Percentiles rank a stretch among this genome's conserved stretches.
phyloP scores from a whole-genome alignment of 2,113 vertebrate genomes.

The Entosphenus tridentatus region DNA sequence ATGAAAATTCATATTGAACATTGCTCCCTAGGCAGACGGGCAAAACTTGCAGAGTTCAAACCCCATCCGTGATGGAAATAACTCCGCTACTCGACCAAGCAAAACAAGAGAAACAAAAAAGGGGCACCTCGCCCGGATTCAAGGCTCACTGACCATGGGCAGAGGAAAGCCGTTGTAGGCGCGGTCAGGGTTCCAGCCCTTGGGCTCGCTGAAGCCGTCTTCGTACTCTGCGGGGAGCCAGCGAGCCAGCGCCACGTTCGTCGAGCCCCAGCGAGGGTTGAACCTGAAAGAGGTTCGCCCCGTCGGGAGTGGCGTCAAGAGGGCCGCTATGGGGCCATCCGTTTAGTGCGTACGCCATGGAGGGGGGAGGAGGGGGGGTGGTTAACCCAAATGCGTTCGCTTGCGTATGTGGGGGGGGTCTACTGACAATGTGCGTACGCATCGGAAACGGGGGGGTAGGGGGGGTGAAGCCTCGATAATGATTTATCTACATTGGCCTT shows the following conservation, averaged over 20 bases:
- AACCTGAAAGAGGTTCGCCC: slow-evolving; percentile 23
- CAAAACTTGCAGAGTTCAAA: not conserved
- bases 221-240: slow-evolving; percentile 81
- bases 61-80: not conserved
- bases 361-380: not conserved
- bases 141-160: slow-evolving; percentile 32
- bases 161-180: slow-evolving; percentile 41
- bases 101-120: not conserved
- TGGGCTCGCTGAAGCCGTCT: slow-evolving; percentile 50
- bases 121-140: not conserved
- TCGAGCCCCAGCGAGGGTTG: slow-evolving; percentile 59
- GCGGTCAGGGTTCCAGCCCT: slow-evolving; percentile 48
- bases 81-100: not conserved
- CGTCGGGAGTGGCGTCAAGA: not conserved
- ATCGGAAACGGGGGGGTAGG: not conserved
- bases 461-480: not conserved
- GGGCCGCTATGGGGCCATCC: too few species aligned
- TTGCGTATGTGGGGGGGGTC: not conserved
- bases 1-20: too few species aligned
- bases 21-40: not conserved
- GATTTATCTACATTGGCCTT: too few species aligned
- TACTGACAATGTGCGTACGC: not conserved
- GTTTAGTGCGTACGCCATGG: too few species aligned
- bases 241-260: slow-evolving; percentile 42
- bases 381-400: not conserved